These are phyloP conservation scores for Pristionchus japonicus DNA, from an alignment of 2,888 invertebrate species.

Conservation along the genomic window DNA sequence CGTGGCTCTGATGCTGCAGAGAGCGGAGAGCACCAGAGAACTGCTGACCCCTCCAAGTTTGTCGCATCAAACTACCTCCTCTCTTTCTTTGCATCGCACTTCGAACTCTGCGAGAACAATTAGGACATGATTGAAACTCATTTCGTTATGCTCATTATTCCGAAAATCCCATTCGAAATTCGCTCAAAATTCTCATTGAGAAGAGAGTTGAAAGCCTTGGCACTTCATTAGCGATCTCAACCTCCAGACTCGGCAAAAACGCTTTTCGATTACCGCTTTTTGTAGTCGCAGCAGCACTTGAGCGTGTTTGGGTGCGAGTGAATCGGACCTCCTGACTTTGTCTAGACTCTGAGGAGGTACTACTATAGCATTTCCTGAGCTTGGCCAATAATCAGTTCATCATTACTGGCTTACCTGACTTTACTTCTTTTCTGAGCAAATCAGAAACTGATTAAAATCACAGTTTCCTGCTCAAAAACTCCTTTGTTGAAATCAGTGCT, in stretches of 20 bases:
- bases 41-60: neutral
- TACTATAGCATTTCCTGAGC: too few species aligned
- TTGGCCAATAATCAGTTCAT: too few species aligned
- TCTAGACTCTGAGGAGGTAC: conserved; percentile 8
- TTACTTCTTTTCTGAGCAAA: too few species aligned
- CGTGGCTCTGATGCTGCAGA: neutral
- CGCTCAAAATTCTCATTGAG: neutral
- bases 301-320: neutral
- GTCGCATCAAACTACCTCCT: neutral
- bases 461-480: too few species aligned
- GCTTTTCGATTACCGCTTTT: neutral
- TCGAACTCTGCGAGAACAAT: too few species aligned
- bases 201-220: neutral
- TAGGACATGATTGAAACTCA: too few species aligned
- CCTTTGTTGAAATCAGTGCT: neutral
- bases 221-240: neutral
- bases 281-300: neutral
- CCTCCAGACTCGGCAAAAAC: neutral
- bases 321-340: neutral
- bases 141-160: neutral
- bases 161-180: neutral
- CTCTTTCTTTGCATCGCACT: too few species aligned
- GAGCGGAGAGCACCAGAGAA: neutral
- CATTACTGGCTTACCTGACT: too few species aligned
- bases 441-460: too few species aligned